Evolutionary conservation across 2,888 invertebrate species (phyloP), one percentile per base, ranked within the genome.

Genomic region (Slavum lentiscoides): DNA sequence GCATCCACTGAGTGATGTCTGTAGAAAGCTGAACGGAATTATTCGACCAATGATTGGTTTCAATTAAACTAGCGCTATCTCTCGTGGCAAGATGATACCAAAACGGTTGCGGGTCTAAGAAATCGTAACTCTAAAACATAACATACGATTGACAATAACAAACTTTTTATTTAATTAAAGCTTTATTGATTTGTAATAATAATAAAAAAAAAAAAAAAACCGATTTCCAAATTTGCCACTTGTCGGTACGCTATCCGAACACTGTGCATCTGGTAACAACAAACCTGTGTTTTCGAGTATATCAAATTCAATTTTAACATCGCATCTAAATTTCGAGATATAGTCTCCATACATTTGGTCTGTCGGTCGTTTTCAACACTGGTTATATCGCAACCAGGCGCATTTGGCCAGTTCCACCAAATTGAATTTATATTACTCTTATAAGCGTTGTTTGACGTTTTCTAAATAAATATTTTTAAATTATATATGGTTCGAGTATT

Each of bases 351-450:
- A 72, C 72, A 9, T 8, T 77, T 55, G 4, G 19, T 15, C 19
- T 58, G 21, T 58, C 58, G 23, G n/a, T 43, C 4, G 1, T 80
- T 58, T 72, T 43, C 8, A 17, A 64, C 9, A 30, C 8, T 72
- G 17, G 55, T 23, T 0, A 2, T 7, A 9, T 58, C 21, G 39
- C 39, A 64, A 15, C 72, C 64, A n/a, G 43, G 11, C 2, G 64
- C 9, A 85, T 62, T 72, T 75, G 39, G 82, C 82, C 82, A 82
- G 62, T 73, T 64, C 83, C 82, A 83, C 83, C 83, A 83, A 70
- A 80, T 39, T 21, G 70, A 66, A 30, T 74, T 72, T 66, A 74
- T 58, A 53, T 15, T 77, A 15, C 37, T 37, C 55, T 49, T 30
- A 30, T 67, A 70, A 3, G 37, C 11, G 7, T 5, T 61, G 11